Evolutionary conservation across 2,113 vertebrate genomes (phyloP), one percentile per base, ranked within the genome.

Genomic region (Lepidothrix coronata): DNA sequence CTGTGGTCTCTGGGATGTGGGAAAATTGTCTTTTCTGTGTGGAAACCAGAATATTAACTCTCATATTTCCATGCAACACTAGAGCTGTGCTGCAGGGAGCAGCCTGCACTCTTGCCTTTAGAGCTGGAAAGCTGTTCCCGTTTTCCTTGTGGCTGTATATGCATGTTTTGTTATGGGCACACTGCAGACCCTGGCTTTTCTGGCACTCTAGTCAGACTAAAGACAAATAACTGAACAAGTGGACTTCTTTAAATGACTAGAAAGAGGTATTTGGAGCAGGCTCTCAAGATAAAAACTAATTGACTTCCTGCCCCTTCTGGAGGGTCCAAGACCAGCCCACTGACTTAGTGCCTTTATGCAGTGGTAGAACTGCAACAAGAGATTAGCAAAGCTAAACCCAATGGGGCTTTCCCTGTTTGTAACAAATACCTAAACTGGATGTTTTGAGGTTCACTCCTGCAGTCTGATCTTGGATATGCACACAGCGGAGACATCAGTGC

Each of bases 21-120:
- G 31, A 28, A 54, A 37, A 8, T 24, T 70, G 4, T 37, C 24
- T 73, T 51, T 48, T 31, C 39, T 52, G 2, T 35, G 44, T 85
- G 62, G 41, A 83, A 92, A 62, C 6, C 35, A 54, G 37, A 76
- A n/a, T 37, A 37, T 43, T 33, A 18, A 14, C 54, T 68, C 4
- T 51, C 1, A 0, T 22, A 1, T 58, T 59, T 39, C 80, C 30
- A 1, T 28, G 49, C 27, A 49, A 3, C 14, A 5, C 41, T 37
- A 2, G 31, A 48, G 46, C 62, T 80, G 39, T 44, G 9, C 85
- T 76, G 41, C n/a, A 88, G 49, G 37, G 41, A 91, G 49, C 67
- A 88, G 23, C 5, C 44, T 90, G 54, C 22, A 3, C 49, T 73
- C 58, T 67, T 33, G 33, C 52, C 65, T 63, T 51, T 24, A 72